phyloP scores from a whole-genome alignment of 2,888 invertebrate species.

The Chrysolina haemoptera region DNA sequence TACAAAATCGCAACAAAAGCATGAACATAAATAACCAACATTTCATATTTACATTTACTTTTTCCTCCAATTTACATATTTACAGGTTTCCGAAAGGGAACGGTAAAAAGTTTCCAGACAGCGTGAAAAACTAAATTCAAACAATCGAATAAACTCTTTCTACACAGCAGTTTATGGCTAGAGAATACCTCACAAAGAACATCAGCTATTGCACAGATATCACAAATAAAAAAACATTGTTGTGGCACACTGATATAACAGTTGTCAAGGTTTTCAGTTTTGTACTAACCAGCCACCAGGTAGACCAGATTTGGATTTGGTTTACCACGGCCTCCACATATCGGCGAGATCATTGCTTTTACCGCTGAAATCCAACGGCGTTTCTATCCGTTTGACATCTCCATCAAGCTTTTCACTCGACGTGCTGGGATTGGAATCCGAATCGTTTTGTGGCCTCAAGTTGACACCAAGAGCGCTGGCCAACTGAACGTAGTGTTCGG shows the following conservation, averaged over 20 bases:
- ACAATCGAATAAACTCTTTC: slow-evolving; percentile 16
- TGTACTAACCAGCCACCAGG: slow-evolving; percentile 20
- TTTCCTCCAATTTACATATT: slow-evolving; percentile 30
- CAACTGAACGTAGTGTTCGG: slow-evolving; percentile 76
- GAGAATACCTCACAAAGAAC: slow-evolving; percentile 15
- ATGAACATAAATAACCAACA: slow-evolving; percentile 36
- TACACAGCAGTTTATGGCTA: slow-evolving; percentile 19
- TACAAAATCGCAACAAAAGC: slow-evolving; percentile 34
- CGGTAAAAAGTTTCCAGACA: slow-evolving; percentile 7
- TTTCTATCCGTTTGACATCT: slow-evolving; percentile 60
- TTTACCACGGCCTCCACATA: slow-evolving; percentile 74
- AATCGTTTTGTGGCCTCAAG: slow-evolving; percentile 61
- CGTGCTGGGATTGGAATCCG: slow-evolving; percentile 52
- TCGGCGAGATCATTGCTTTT: slow-evolving; percentile 65
- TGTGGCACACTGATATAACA: neutral
- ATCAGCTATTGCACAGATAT: slow-evolving; percentile 28
- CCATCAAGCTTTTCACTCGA: slow-evolving; percentile 52
- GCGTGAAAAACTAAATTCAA: slow-evolving; percentile 11
- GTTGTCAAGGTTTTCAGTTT: slow-evolving; percentile 11
- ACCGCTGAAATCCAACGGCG: slow-evolving; percentile 71
- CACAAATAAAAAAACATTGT: slow-evolving; percentile 21
- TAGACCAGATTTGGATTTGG: slow-evolving; percentile 2
- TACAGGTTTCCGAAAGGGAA: slow-evolving; percentile 24
- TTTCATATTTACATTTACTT: slow-evolving; percentile 29
- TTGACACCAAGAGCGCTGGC: slow-evolving; percentile 72